Conservation (phyloP, 2,888 invertebrate species). For the Mesochorus sp. region DNA sequence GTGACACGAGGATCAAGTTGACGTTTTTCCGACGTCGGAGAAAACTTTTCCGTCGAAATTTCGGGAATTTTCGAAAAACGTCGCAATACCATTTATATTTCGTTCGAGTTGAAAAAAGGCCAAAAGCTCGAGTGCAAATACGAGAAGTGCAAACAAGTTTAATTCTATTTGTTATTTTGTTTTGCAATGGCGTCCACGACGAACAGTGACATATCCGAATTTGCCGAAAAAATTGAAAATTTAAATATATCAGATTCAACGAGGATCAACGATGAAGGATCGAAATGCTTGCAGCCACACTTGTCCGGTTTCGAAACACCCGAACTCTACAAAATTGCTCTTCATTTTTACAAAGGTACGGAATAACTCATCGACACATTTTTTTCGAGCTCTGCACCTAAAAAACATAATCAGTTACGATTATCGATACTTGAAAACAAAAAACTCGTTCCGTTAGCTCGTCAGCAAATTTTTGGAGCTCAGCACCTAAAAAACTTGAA, state of each 20-base stretch:
- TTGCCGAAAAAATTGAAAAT: conserved; percentile 72
- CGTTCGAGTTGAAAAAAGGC: no score
- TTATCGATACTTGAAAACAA: background rate
- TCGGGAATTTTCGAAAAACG: no score
- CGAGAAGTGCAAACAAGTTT: background rate
- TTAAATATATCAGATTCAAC: conserved; percentile 64
- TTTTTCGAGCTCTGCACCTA: background rate
- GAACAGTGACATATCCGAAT: conserved; percentile 70
- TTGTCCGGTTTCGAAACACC: conserved; percentile 82
- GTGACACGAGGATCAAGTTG: no score
- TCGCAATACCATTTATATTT: no score
- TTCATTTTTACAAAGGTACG: conserved; percentile 98
- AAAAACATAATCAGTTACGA: background rate
- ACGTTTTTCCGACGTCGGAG: no score
- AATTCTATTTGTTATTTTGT: background rate
- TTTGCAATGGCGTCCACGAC: conserved; percentile 77
- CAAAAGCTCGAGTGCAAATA: background rate
- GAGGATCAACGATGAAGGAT: conserved; percentile 67
- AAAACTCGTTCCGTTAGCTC: no score
- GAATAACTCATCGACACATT: conserved; percentile 69
- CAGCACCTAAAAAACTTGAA: no score
- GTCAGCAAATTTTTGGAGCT: no score
- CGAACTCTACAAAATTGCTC: conserved; percentile 94
- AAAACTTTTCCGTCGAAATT: no score
- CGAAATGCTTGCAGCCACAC: conserved; percentile 73